These are phyloP conservation scores for Podotricha telesiphe DNA, from an alignment of 2,888 invertebrate species.

Conservation along the genomic window DNA sequence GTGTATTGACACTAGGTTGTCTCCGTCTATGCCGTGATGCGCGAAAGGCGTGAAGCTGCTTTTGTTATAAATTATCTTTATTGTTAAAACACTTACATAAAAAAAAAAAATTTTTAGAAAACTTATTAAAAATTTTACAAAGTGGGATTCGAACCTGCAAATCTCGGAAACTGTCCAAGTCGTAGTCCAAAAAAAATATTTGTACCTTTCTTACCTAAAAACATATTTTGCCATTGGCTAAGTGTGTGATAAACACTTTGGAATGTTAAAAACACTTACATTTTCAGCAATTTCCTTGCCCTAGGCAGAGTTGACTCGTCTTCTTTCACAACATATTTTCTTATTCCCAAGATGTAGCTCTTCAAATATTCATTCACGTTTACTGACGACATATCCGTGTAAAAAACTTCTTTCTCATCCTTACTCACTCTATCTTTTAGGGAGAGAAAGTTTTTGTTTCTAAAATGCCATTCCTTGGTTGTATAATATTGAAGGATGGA, in stretches of 20 bases:
- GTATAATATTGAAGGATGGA: conserved; percentile 91
- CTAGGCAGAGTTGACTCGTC: conserved; percentile 89
- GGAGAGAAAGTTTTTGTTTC: conserved; percentile 83
- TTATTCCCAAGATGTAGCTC: conserved; percentile 89
- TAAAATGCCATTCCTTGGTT: conserved; percentile 91
- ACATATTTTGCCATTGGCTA: no score
- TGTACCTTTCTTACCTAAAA: background rate
- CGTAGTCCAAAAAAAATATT: background rate
- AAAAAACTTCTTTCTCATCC: conserved; percentile 86
- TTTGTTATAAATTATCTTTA: no score
- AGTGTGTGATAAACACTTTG: no score
- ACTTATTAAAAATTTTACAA: no score
- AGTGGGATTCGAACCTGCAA: no score
- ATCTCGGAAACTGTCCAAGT: no score
- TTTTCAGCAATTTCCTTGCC: conserved; percentile 85
- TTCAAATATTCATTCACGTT: conserved; percentile 63
- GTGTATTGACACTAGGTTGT: no score
- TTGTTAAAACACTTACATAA: no score
- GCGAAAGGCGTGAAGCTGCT: no score
- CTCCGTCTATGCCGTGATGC: no score
- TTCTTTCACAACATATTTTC: conserved; percentile 92
- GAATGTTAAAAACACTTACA: conserved; percentile 67
- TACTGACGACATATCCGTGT: conserved; percentile 68
- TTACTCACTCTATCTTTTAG: conserved; percentile 79
- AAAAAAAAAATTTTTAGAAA: no score